Evolutionary conservation across 2,888 invertebrate genomes (phyloP).

Genomic region (Tachina fera): DNA sequence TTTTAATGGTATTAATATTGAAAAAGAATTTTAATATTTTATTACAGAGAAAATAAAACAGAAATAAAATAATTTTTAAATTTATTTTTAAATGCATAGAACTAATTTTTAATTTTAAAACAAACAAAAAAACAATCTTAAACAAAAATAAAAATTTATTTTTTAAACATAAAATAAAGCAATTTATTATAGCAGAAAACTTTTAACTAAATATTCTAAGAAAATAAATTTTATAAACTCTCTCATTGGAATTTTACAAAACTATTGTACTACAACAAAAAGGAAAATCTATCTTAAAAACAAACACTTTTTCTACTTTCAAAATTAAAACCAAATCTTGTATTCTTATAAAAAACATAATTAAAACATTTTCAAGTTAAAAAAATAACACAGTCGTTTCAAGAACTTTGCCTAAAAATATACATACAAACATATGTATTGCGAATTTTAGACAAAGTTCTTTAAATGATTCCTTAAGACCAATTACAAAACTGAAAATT

Average conservation of each 20-base stretch:
- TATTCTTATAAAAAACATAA: slow-evolving; percentile 16
- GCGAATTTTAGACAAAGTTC: slow-evolving; percentile 39
- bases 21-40: slow-evolving; percentile 68
- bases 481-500: slow-evolving; percentile 60
- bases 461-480: slow-evolving; percentile 61
- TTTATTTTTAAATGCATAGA: slow-evolving; percentile 49
- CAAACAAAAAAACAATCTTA: slow-evolving; percentile 32
- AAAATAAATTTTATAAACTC: slow-evolving; percentile 63
- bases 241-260: slow-evolving; percentile 70
- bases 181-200: slow-evolving; percentile 69
- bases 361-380: slow-evolving; percentile 29
- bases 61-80: slow-evolving; percentile 55
- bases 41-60: slow-evolving; percentile 35
- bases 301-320: slow-evolving; percentile 43
- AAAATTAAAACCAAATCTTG: slow-evolving; percentile 40
- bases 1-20: slow-evolving; percentile 73
- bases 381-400: slow-evolving; percentile 11
- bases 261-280: slow-evolving; percentile 38
- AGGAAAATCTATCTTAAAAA: slow-evolving; percentile 49
- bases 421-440: not conserved
- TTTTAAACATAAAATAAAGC: slow-evolving; percentile 64
- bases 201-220: slow-evolving; percentile 71
- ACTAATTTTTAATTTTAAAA: slow-evolving; percentile 58
- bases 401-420: slow-evolving; percentile 30
- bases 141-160: slow-evolving; percentile 56